Evolutionary conservation across 2,797 vertebrate genomes (phyloP), one percentile per base, ranked within the genome.

Genomic region (Discoglossus pictus): DNA sequence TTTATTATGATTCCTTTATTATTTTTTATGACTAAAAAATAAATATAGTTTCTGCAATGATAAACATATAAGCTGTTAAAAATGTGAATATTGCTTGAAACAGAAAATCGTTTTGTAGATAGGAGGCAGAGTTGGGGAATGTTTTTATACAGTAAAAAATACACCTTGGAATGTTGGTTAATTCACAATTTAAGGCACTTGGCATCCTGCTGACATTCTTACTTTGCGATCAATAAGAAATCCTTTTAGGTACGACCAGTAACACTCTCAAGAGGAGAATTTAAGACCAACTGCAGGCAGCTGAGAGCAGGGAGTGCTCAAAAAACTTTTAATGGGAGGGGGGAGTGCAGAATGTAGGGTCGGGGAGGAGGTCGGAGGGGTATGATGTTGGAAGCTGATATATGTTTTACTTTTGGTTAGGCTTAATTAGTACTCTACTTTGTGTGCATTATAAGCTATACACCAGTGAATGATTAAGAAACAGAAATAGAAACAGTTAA

Each of bases 221-320:
- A 51, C 60, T 71, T 51, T 42, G 52, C 35, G n/a, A 71, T 71
- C 68, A 64, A 71, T 64, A 48, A 52, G 44, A 71, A 71, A 71
- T 64, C 68, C 68, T 71, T 71, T 71, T 71, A 63, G 61, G 68
- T 71, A 64, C 60, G 35, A 58, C 44, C 18, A 12, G 52, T 61
- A 58, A 40, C 68, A 63, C 59, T 64, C 64, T 58, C 60, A 58
- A 55, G 60, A 64, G 20, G 60, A 63, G 60, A 63, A 62, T 58
- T 34, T 35, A 15, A 58, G 68, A 64, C 68, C 61, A 51, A 63
- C 60, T 38, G 61, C 68, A 23, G 67, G 23, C 52, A 56, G 51
- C 42, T 24, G 60, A 63, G 52, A 70, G 39, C 59, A 48, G 61
- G 15, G 59, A n/a, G 52, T 34, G n/a, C n/a, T 44, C 44, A 39